These are phyloP conservation scores for Cynodonichthys magdalenae DNA, from an alignment of 2,797 vertebrate genomes.

Conservation along the genomic window DNA sequence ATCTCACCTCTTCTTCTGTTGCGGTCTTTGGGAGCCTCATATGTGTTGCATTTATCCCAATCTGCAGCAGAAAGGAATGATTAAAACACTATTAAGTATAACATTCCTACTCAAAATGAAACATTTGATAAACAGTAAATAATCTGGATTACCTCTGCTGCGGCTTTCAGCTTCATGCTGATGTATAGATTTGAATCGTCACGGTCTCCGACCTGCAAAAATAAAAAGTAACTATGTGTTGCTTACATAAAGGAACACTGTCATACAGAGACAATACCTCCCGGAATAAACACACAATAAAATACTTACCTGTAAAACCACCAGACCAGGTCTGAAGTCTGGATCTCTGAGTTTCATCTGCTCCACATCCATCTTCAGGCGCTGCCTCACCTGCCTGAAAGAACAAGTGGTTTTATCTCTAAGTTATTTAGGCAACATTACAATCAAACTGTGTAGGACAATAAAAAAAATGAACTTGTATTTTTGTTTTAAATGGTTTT, in stretches of 20 bases:
- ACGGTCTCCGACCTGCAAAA: slow-evolving; percentile 90
- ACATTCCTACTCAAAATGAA: neutral
- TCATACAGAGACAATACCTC: neutral
- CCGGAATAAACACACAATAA: neutral
- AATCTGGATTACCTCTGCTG: slow-evolving; percentile 86
- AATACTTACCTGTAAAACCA: slow-evolving; percentile 90
- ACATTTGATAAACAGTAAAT: neutral
- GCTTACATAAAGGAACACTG: neutral
- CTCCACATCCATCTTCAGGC: slow-evolving; percentile 88
- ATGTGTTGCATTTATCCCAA: slow-evolving; percentile 93
- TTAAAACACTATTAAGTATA: neutral
- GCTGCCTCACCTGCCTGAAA: slow-evolving; percentile 87
- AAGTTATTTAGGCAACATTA: neutral
- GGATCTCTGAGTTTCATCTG: slow-evolving; percentile 86
- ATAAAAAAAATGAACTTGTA: neutral
- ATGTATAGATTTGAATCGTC: slow-evolving; percentile 98
- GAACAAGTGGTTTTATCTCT: slow-evolving; percentile 1
- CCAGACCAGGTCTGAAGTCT: slow-evolving; percentile 90
- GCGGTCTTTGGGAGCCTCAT: slow-evolving; percentile 89
- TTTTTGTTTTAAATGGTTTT: neutral
- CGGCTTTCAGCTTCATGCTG: slow-evolving; percentile 96
- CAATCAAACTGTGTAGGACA: neutral
- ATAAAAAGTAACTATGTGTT: slow-evolving; percentile 9
- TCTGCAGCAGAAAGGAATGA: slow-evolving; percentile 70
- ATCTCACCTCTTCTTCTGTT: slow-evolving; percentile 90